phyloP scores from a whole-genome alignment of 2,888 invertebrate genomes.

The Tigriopus californicus region DNA sequence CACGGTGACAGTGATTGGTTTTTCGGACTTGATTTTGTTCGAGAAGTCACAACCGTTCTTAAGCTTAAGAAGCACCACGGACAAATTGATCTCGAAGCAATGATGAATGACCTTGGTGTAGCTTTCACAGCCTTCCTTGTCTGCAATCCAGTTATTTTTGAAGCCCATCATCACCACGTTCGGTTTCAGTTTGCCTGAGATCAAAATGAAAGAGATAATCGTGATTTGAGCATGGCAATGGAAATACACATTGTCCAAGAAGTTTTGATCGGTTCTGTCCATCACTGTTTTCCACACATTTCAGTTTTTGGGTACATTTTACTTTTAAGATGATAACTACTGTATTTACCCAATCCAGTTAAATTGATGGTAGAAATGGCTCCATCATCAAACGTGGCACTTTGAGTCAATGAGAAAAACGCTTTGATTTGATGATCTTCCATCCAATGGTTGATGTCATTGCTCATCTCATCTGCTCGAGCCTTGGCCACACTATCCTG shows the following conservation, averaged over 20 bases:
- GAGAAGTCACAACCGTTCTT: conserved; percentile 64
- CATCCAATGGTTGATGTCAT: conserved; percentile 41
- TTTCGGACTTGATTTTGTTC: conserved; percentile 28
- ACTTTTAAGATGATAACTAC: no score
- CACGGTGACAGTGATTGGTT: conserved; percentile 15
- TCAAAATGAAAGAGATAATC: conserved; percentile 33
- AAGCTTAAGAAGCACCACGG: conserved; percentile 69
- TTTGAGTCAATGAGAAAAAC: conserved; percentile 56
- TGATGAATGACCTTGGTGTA: conserved; percentile 37
- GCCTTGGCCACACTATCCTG: no score
- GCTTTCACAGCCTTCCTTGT: background rate
- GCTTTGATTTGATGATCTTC: conserved; percentile 60
- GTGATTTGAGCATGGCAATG: no score
- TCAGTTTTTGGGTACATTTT: no score
- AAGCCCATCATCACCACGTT: conserved; percentile 88
- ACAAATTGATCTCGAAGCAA: conserved; percentile 82
- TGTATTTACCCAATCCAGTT: conserved; percentile 48
- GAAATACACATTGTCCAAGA: no score
- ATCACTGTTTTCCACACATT: no score
- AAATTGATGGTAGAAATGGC: conserved; percentile 70
- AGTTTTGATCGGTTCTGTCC: no score
- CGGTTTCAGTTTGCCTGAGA: conserved; percentile 73
- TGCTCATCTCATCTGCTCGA: no score
- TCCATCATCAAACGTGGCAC: conserved; percentile 41
- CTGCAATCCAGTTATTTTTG: conserved; percentile 37